Percentiles rank a stretch among this genome's conserved stretches.
These are phyloP conservation scores for Physocephala rufipes DNA, from an alignment of 2,888 invertebrate genomes.

Conservation along the genomic window DNA sequence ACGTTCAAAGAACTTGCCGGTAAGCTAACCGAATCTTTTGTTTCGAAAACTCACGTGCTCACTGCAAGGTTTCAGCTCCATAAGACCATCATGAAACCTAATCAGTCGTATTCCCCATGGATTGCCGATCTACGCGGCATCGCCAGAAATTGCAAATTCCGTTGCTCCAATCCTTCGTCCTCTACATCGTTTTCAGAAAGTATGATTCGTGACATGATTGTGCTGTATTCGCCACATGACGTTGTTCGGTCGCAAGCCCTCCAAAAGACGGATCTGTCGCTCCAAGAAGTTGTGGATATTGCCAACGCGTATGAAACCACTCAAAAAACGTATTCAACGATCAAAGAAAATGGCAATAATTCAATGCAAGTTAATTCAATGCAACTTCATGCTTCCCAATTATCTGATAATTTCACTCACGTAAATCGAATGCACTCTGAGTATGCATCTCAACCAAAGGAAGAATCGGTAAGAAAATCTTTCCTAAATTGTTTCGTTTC, in stretches of 20 bases:
- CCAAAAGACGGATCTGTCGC: constrained; percentile 16
- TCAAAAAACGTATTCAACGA: neutral
- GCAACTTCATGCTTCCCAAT: too few relatives aligned
- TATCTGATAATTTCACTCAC: too few relatives aligned
- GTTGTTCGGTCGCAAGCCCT: constrained; percentile 11
- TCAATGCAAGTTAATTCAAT: too few relatives aligned
- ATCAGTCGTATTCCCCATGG: neutral
- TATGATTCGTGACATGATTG: constrained; percentile 25
- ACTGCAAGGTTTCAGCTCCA: neutral
- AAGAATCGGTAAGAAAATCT: too few relatives aligned
- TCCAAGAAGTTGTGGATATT: constrained; percentile 21
- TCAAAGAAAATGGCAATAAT: too few relatives aligned
- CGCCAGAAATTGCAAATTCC: constrained; percentile 11
- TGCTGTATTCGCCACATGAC: constrained; percentile 32
- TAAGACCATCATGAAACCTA: neutral
- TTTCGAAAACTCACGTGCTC: neutral
- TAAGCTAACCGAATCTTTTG: neutral
- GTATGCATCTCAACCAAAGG: too few relatives aligned
- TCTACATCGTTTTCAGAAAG: constrained; percentile 21
- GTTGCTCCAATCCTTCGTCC: constrained; percentile 18
- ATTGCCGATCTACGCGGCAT: neutral
- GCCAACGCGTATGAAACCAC: constrained; percentile 19
- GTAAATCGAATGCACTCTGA: too few relatives aligned
- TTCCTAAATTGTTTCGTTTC: too few relatives aligned
- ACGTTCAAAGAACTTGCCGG: neutral